Evolutionary conservation across 2,113 vertebrate genomes (phyloP), one percentile per base, ranked within the genome.

Genomic region (Hyla sarda): DNA sequence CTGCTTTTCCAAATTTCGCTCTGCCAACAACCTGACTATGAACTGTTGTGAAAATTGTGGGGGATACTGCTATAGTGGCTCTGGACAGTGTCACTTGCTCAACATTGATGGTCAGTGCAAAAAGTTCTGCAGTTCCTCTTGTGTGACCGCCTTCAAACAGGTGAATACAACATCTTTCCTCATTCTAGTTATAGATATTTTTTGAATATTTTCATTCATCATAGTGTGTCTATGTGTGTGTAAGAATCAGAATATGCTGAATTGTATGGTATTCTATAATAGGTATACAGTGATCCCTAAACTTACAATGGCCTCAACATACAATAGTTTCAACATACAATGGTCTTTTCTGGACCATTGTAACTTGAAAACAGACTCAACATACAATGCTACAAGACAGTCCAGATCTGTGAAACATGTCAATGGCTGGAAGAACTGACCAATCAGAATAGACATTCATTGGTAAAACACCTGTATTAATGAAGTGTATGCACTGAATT

Each of bases 1-100:
- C 82, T 99, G 98, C 58, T 99, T 99, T 87, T 96, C 95, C 80
- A 95, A 96, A 48, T 99, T 99, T 92, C 96, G 98, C 2, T 92
- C 95, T 0, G 92, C 96, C 1, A 97, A 98, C 91, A 97, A 98
- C 89, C 89, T 99, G 82, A 94, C 94, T 30, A 96, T 99, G 96
- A 96, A 97, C 89, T 96, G 95, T 92, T 99, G 98, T 60, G 95
- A 95, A 62, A 95, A 95, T 80, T 99, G 98, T 8, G 95, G 96
- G 1, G 94, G 94, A 0, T 97, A 93, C 91, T 98, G 96, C 90
- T 95, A 95, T 88, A 98, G 93, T 67, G 94, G 92, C 86, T 96
- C 96, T 0, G 94, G 90, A 79, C 96, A 96, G 19, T 95, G 96
- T 9, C 93, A 96, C 12, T 3, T 96, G 92, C 93, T 99, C 74